Conservation (phyloP, 1,140 invertebrate genomes). For the Chelonus insularis region DNA sequence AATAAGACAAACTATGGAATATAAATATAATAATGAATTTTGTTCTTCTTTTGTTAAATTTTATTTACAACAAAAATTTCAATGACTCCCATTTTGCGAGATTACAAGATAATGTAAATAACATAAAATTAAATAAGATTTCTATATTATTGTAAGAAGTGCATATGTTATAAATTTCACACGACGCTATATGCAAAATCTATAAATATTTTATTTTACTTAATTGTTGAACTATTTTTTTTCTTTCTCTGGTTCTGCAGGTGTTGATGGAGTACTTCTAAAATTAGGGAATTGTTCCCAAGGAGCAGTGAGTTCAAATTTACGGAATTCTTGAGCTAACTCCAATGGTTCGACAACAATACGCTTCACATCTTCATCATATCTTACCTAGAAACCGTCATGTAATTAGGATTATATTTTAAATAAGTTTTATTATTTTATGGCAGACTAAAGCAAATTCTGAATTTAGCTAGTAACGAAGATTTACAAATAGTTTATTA, state of each 20-base stretch:
- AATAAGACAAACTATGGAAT: no score
- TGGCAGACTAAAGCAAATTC: neutral
- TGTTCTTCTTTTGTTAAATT: no score
- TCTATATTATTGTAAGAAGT: no score
- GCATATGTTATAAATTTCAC: no score
- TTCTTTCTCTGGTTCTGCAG: slow-evolving; percentile 48
- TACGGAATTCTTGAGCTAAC: slow-evolving; percentile 95
- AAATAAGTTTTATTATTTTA: neutral
- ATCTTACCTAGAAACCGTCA: slow-evolving; percentile 77
- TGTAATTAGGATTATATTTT: slow-evolving; percentile 4
- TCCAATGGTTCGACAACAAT: slow-evolving; percentile 96
- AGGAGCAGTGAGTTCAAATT: slow-evolving; percentile 94
- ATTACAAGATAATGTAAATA: no score
- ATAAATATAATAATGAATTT: no score
- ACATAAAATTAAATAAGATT: no score
- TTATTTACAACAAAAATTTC: no score
- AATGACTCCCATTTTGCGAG: no score
- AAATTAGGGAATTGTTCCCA: slow-evolving; percentile 98
- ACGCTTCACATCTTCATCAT: slow-evolving; percentile 95
- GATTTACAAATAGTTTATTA: no score
- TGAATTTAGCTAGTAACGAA: neutral
- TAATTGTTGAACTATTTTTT: slow-evolving; percentile 49
- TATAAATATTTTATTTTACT: no score
- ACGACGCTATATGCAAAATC: no score
- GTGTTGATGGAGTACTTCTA: slow-evolving; percentile 62